Base-by-base conservation (phyloP, 2,113 vertebrate genomes). In the Trematocara stigmaticum region DNA sequence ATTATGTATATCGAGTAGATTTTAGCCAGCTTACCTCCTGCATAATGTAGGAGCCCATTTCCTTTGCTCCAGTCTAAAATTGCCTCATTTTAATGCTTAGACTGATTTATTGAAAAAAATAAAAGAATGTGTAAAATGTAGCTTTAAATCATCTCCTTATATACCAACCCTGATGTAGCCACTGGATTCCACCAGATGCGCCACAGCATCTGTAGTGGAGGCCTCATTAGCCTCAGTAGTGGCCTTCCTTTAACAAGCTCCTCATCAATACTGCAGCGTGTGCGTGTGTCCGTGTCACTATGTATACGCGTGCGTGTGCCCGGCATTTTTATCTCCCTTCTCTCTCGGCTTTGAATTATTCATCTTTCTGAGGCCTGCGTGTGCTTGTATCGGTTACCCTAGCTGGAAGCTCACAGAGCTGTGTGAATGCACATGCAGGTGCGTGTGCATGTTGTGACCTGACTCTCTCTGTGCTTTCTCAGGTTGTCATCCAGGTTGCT, bases 321-420 rank as follows among this genome's bases (percentile, higher is more conserved):
- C 3, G 2, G 83, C 35, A 85, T 96, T 94, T 92, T 92, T 89
- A 96, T 95, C 97, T 93, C 91, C 91, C 89, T 87, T 92, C 69
- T 93, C 95, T 94, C 88, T 89, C 82, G 4, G 49, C 38, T 79
- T 94, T 99, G 61, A 98, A 99, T 99, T 97, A 99, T 99, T 97
- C 64, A 99, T 95, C 71, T 96, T 95, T 88, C 10, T 34, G 38
- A 86, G 85, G 91, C 90, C 95, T 89, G 91, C 87, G 89, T 95
- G 95, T 95, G 94, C 93, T 86, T 76, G 94, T 95, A 94, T 97
- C 93, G 91, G 91, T 96, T 96, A 94, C 94, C 94, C 94, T 91
- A 87, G 91, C 87, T 90, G 88, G 84, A 84, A 92, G 84, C 64
- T 78, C 49, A 51, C 18, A 26, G 34, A 29, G 10, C 45, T 81